Conservation (phyloP, 2,888 invertebrate genomes). For the Corythucha ciliata region DNA sequence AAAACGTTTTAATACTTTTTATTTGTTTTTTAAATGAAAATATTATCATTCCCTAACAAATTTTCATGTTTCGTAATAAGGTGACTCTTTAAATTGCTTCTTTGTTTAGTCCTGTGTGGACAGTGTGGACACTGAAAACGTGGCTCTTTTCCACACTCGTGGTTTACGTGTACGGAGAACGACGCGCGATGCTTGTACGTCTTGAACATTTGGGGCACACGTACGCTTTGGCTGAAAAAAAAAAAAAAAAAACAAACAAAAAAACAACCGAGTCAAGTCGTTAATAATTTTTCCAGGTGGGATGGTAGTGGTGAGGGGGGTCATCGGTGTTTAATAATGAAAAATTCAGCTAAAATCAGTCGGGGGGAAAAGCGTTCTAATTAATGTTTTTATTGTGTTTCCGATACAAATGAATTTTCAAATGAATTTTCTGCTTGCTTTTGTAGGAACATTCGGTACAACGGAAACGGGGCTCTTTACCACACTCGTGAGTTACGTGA, state of each 20-base stretch:
- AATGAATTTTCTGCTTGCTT: conserved; percentile 34
- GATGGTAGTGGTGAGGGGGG: too few relatives aligned
- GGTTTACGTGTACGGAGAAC: conserved; percentile 39
- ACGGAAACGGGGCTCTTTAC: conserved; percentile 37
- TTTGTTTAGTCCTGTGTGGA: conserved; percentile 30
- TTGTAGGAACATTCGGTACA: conserved; percentile 36
- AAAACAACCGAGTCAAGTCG: too few relatives aligned
- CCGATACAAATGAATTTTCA: conserved; percentile 1
- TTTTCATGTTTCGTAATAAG: too few relatives aligned
- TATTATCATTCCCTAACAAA: too few relatives aligned
- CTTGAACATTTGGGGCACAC: too few relatives aligned
- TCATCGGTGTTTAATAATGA: too few relatives aligned
- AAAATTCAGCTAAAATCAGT: not conserved
- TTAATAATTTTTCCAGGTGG: too few relatives aligned
- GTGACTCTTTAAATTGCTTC: not conserved
- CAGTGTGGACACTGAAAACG: conserved; percentile 40
- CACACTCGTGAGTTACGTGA: conserved; percentile 34
- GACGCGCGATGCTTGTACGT: conserved; percentile 28
- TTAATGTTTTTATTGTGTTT: not conserved
- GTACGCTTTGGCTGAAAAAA: too few relatives aligned
- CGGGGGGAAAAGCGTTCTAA: not conserved
- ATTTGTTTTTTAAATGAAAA: too few relatives aligned
- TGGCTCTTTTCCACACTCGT: conserved; percentile 40
- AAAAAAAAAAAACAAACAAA: too few relatives aligned
- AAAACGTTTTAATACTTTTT: too few relatives aligned